Conservation (phyloP, 1,140 invertebrate genomes). For the Copidosoma floridanum region DNA sequence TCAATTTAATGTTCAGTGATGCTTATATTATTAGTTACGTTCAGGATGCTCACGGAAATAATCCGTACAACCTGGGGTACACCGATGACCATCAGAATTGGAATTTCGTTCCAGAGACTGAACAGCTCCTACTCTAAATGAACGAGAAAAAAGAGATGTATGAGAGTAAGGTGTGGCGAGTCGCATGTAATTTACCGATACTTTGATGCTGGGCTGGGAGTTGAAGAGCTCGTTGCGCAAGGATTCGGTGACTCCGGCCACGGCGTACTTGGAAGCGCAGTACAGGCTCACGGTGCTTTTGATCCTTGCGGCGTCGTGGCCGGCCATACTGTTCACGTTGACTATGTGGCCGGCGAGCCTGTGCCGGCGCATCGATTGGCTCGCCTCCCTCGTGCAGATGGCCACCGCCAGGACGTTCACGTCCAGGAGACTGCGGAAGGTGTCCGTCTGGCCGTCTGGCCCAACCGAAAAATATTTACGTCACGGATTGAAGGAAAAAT, state of each 20-base stretch:
- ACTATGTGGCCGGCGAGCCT: slow-evolving; percentile 69
- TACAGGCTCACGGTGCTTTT: slow-evolving; percentile 57
- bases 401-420: slow-evolving; percentile 62
- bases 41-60: no score
- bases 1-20: no score
- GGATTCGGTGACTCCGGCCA: slow-evolving; percentile 66
- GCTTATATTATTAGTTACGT: no score
- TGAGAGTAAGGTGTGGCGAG: no score
- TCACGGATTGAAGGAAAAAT: no score
- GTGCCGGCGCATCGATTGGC: slow-evolving; percentile 62
- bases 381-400: slow-evolving; percentile 58
- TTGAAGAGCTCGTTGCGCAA: slow-evolving; percentile 64
- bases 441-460: slow-evolving; percentile 33
- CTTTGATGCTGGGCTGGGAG: slow-evolving; percentile 62
- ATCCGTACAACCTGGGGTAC: no score
- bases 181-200: no score
- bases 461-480: not conserved
- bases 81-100: no score
- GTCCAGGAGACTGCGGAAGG: slow-evolving; percentile 53
- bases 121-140: no score
- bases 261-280: slow-evolving; percentile 66
- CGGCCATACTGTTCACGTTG: slow-evolving; percentile 61
- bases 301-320: slow-evolving; percentile 44
- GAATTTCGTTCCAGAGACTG: no score
- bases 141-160: no score